phyloP scores from a whole-genome alignment of 2,888 invertebrate genomes.

The Pyrrhosoma nymphula region DNA sequence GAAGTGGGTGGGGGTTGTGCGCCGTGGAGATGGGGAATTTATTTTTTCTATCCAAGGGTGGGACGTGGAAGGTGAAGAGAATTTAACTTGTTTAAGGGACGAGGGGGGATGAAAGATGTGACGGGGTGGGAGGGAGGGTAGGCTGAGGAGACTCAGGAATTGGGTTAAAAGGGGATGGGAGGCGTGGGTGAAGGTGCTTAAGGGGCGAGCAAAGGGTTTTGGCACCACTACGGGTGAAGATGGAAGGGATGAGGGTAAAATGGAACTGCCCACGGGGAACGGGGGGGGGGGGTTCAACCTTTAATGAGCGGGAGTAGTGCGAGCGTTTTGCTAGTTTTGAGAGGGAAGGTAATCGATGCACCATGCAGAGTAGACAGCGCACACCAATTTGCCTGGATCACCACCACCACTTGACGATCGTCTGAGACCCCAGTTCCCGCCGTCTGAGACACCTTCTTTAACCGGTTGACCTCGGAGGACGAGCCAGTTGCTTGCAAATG shows the following conservation, averaged over 20 bases:
- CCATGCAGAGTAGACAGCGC: background rate
- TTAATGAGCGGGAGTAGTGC: background rate
- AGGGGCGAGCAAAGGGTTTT: background rate
- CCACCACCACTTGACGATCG: background rate
- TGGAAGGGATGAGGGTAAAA: background rate
- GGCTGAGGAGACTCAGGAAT: background rate
- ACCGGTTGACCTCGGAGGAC: background rate
- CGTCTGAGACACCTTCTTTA: background rate
- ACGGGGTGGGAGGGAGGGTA: background rate
- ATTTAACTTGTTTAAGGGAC: slow-evolving; percentile 25
- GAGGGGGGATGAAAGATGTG: background rate
- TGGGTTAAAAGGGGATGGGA: background rate
- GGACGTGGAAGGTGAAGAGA: background rate
- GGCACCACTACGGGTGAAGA: background rate
- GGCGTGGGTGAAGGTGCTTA: background rate
- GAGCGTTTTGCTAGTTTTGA: background rate
- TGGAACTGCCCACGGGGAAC: background rate
- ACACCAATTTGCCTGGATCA: background rate
- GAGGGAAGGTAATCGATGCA: background rate
- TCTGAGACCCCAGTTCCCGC: background rate
- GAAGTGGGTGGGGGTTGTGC: background rate
- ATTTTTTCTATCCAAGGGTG: background rate
- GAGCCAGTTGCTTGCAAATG: too few relatives aligned
- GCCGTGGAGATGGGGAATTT: background rate
- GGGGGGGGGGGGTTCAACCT: background rate